phyloP scores from a whole-genome alignment of 2,113 vertebrate genomes.

The Lagenorhynchus albirostris region DNA sequence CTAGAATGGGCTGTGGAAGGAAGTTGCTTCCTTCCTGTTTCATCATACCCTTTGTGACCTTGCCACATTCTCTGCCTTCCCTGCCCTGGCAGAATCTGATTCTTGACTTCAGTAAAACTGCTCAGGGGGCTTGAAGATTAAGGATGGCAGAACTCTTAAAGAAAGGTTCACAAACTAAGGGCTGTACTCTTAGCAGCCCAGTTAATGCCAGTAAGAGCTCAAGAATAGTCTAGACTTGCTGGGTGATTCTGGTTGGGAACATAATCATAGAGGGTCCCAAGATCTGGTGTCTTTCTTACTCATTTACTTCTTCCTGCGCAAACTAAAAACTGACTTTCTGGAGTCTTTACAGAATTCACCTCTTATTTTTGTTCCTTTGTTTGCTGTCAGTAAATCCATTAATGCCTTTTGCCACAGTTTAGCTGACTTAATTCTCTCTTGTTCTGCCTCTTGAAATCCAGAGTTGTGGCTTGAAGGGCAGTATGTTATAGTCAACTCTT shows the following conservation, averaged over 20 bases:
- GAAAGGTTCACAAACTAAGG: background rate
- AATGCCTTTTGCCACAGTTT: background rate
- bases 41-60: background rate
- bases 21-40: conserved; percentile 1
- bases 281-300: background rate
- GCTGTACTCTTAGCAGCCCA: background rate
- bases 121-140: background rate
- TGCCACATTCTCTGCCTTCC: background rate
- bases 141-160: background rate
- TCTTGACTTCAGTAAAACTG: background rate
- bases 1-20: background rate
- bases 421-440: background rate
- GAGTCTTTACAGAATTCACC: background rate
- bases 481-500: background rate
- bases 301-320: background rate
- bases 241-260: background rate
- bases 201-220: background rate
- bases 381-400: background rate
- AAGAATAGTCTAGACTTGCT: background rate
- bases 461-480: background rate
- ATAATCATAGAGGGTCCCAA: background rate
- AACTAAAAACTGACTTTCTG: background rate
- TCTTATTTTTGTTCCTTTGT: background rate
- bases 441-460: background rate
- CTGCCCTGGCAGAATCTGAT: background rate